Evolutionary conservation across 64 coral and sea anemone species (phyloP).

Genomic region (Pocillopora damicornis): DNA sequence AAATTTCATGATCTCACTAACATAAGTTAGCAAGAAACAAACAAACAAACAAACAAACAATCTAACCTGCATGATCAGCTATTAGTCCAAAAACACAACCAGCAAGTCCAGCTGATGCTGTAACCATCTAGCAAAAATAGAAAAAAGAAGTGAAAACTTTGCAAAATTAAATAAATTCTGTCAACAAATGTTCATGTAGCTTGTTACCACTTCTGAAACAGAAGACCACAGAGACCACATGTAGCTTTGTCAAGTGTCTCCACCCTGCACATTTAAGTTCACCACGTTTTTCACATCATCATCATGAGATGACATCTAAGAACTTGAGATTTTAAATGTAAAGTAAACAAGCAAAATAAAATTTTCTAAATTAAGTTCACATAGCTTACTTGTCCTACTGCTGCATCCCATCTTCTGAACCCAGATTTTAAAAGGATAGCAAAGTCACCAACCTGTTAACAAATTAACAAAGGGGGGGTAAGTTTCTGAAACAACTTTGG

Average conservation of each 20-base stretch:
- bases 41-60: slow-evolving; percentile 9
- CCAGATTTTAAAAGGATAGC: slow-evolving; percentile 96
- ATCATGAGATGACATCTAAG: neutral
- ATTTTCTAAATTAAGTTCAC: neutral
- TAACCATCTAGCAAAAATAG: slow-evolving; percentile 51
- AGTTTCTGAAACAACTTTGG: too few species aligned
- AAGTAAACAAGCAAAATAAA: neutral
- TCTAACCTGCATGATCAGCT: slow-evolving; percentile 81
- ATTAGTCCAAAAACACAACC: slow-evolving; percentile 85
- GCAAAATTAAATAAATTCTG: neutral
- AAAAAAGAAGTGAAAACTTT: neutral
- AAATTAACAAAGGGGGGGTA: neutral
- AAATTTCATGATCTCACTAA: too few species aligned
- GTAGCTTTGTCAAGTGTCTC: too few species aligned
- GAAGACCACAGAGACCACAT: too few species aligned
- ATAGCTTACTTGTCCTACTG: slow-evolving; percentile 72
- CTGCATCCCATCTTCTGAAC: slow-evolving; percentile 94
- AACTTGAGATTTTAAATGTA: neutral
- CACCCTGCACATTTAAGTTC: too few species aligned
- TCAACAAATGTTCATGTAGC: too few species aligned
- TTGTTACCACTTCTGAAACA: too few species aligned
- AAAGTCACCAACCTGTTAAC: slow-evolving; percentile 95
- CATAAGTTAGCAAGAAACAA: too few species aligned
- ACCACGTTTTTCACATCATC: too few species aligned
- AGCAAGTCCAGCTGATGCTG: slow-evolving; percentile 82